Evolutionary conservation across 2,113 vertebrate genomes (phyloP), one percentile per base, ranked within the genome.

Genomic region (Cottus gobio): DNA sequence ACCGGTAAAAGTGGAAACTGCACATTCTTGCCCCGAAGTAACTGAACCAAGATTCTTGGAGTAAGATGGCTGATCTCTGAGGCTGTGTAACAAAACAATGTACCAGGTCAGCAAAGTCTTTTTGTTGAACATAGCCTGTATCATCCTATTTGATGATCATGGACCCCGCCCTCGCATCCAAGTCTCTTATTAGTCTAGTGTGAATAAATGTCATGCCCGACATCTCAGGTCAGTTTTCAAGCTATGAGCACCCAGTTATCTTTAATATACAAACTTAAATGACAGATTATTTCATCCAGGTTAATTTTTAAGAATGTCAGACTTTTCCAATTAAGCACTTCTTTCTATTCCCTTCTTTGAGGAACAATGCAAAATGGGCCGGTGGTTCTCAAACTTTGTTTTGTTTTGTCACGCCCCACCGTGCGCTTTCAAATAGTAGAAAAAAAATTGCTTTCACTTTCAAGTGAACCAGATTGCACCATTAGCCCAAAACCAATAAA

Each of bases 191-290:
- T 75, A 37, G 60, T 66, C 56, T 24, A 60, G 15, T 58, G 26
- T 31, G 26, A 77, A 69, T 77, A 31, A 28, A 67, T 79, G 79
- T 82, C 46, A 67, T 52, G 71, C 65, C 58, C 18, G n/a, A 42
- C 44, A 62, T 81, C 24, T 28, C 60, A 57, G 61, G 69, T 77
- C 39, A 31, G 68, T 72, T 42, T 76, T 63, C 64, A 54, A 85
- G 67, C 54, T 18, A 9, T 12, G 48, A 58, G 22, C 13, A 37
- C 0, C 12, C 28, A 39, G 3, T 54, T 75, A 58, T 69, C 48
- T 57, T 22, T 22, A 37, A 64, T 42, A 37, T 56, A 77, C 8
- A 68, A 73, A 74, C 18, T 36, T 70, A 36, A 86, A 48, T 36
- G 30, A 42, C 26, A 37, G 71, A 80, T 77, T 7, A 16, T 34